phyloP scores from a whole-genome alignment of 2,888 invertebrate species.

The Conistra vaccinii region DNA sequence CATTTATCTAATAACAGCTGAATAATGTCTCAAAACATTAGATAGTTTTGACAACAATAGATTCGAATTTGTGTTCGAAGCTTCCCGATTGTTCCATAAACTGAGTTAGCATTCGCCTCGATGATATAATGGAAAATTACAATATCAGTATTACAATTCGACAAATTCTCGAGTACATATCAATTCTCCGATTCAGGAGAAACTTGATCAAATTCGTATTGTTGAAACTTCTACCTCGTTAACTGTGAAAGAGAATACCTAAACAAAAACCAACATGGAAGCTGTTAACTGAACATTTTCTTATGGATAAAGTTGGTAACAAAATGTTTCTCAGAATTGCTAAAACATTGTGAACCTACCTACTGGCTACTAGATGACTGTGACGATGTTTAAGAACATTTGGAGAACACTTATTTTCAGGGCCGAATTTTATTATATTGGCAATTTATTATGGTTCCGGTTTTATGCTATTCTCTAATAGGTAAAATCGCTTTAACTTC shows the following conservation, averaged over 20 bases:
- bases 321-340: not conserved
- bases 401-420: not conserved
- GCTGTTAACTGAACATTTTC: not conserved
- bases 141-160: conserved; percentile 1
- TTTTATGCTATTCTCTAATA: not conserved
- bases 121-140: not conserved
- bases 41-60: conserved; percentile 9
- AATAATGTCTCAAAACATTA: conserved; percentile 19
- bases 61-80: not conserved
- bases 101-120: not conserved
- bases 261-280: not conserved
- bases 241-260: not conserved
- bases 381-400: not conserved
- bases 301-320: not conserved
- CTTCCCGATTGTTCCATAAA: conserved; percentile 13
- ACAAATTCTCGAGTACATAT: not conserved
- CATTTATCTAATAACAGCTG: conserved; percentile 7
- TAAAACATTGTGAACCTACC: not conserved
- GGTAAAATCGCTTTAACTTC: not conserved
- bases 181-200: not conserved
- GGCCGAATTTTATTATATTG: not conserved
- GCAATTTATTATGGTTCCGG: not conserved
- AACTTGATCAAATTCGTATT: not conserved
- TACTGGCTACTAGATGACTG: not conserved
- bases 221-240: not conserved